Percentiles rank a stretch among this genome's conserved stretches.
phyloP scores from a whole-genome alignment of 2,888 invertebrate genomes.

The Callyntrura guangdongensis region DNA sequence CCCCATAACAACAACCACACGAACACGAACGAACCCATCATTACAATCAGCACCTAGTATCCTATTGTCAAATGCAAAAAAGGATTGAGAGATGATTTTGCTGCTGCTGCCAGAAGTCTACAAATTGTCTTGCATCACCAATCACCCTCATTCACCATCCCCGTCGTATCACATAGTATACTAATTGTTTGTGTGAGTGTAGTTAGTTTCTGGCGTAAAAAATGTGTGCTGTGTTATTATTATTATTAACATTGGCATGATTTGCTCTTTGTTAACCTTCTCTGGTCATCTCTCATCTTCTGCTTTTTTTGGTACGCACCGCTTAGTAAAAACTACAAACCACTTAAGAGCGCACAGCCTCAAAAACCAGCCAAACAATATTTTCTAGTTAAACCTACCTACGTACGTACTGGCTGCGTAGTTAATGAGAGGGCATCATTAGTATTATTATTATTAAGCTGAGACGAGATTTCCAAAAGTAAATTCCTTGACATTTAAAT shows the following conservation, averaged over 20 bases:
- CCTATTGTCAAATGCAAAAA: slow-evolving; percentile 50
- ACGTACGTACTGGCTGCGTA: not conserved
- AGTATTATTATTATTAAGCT: not conserved
- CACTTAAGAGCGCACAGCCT: too few relatives aligned
- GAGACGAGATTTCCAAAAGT: not conserved
- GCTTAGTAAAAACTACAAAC: too few relatives aligned
- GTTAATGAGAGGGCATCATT: not conserved
- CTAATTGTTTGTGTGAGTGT: slow-evolving; percentile 2
- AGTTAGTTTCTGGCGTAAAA: not conserved
- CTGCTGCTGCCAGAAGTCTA: not conserved
- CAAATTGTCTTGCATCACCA: slow-evolving; percentile 51
- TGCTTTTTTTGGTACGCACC: not conserved
- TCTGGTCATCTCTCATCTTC: slow-evolving; percentile 21
- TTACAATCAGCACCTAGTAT: slow-evolving; percentile 52
- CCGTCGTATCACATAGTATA: not conserved
- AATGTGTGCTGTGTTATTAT: not conserved
- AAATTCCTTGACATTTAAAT: slow-evolving; percentile 51
- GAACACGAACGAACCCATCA: slow-evolving; percentile 64
- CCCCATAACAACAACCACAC: slow-evolving; percentile 12
- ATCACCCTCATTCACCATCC: not conserved
- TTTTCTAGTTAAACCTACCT: not conserved
- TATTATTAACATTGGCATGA: not conserved
- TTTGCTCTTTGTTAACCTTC: slow-evolving; percentile 1
- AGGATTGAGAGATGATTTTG: slow-evolving; percentile 25
- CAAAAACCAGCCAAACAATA: not conserved